Evolutionary conservation across 2,888 invertebrate species (phyloP).

Genomic region (Himalopsyche anomala): DNA sequence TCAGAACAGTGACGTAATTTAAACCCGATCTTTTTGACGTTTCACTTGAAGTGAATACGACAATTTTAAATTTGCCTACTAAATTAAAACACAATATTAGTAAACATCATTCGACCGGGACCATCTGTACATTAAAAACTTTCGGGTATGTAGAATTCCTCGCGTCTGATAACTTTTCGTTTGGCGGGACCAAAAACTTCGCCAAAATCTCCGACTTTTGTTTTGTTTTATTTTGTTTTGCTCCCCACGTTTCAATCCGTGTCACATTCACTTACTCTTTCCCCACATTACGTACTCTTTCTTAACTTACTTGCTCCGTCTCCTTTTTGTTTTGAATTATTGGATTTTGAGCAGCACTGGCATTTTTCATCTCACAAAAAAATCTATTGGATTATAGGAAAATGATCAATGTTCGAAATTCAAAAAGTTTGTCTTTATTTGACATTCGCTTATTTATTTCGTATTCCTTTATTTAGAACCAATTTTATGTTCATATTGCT

Average conservation of each 20-base stretch:
- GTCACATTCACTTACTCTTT: slow-evolving; percentile 24
- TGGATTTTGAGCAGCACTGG: slow-evolving; percentile 9
- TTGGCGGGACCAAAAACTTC: slow-evolving; percentile 15
- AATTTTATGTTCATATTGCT: no score
- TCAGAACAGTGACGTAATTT: no score
- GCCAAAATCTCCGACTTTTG: slow-evolving; percentile 7
- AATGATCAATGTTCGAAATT: slow-evolving; percentile 11
- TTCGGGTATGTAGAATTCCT: slow-evolving; percentile 17
- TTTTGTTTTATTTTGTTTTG: slow-evolving; percentile 21
- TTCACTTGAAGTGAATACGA: no score
- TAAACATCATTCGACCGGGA: neutral
- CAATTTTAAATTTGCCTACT: no score
- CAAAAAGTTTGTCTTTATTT: slow-evolving; percentile 18
- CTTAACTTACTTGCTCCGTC: slow-evolving; percentile 9
- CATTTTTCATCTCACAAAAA: neutral
- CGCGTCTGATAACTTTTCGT: slow-evolving; percentile 20
- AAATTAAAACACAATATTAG: no score
- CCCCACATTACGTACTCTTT: slow-evolving; percentile 12
- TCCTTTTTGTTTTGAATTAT: slow-evolving; percentile 27
- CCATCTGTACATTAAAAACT: neutral
- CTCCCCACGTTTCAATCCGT: slow-evolving; percentile 29
- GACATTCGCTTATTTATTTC: neutral
- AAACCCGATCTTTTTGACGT: no score
- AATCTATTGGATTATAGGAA: slow-evolving; percentile 10
- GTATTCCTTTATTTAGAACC: neutral